These are phyloP conservation scores for Sparus aurata DNA, from an alignment of 2,797 vertebrate species.

Conservation along the genomic window DNA sequence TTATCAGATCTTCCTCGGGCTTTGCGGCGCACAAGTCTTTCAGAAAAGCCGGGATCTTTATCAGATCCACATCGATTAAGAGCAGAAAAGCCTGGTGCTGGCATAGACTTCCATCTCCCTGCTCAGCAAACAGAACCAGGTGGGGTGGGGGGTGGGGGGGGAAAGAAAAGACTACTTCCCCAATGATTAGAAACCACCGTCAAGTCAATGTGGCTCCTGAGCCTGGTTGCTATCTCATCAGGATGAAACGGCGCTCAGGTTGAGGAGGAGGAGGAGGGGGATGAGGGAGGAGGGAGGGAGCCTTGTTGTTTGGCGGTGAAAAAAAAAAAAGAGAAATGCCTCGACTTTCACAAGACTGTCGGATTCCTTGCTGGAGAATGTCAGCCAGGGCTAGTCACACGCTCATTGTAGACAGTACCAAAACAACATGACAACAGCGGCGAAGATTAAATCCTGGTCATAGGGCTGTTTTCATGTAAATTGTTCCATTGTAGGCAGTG, in stretches of 20 bases:
- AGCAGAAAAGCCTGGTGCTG: constrained; percentile 66
- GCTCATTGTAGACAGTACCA: constrained; percentile 27
- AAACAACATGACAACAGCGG: constrained; percentile 60
- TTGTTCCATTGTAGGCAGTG: constrained; percentile 49
- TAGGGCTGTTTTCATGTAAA: constrained; percentile 66
- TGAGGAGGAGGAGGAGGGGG: constrained; percentile 23
- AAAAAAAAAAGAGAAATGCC: constrained; percentile 26
- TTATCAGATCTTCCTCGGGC: constrained; percentile 81
- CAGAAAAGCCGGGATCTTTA: constrained; percentile 74
- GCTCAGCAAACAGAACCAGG: constrained; percentile 68
- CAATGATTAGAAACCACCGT: constrained; percentile 70
- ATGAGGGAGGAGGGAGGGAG: not conserved
- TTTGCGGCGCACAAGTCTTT: constrained; percentile 55
- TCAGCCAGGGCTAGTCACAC: constrained; percentile 50
- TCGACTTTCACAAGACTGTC: constrained; percentile 54
- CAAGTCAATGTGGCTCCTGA: constrained; percentile 62
- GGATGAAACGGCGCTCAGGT: constrained; percentile 57
- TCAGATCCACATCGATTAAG: constrained; percentile 79
- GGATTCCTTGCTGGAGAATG: constrained; percentile 45
- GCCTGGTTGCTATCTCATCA: constrained; percentile 62
- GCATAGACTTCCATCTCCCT: constrained; percentile 67
- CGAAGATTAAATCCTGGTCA: constrained; percentile 66
- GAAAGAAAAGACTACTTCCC: constrained; percentile 43
- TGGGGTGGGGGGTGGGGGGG: not conserved
- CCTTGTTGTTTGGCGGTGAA: constrained; percentile 46